Evolutionary conservation across 1,140 invertebrate species (phyloP).

Genomic region (Dendroctonus valens): DNA sequence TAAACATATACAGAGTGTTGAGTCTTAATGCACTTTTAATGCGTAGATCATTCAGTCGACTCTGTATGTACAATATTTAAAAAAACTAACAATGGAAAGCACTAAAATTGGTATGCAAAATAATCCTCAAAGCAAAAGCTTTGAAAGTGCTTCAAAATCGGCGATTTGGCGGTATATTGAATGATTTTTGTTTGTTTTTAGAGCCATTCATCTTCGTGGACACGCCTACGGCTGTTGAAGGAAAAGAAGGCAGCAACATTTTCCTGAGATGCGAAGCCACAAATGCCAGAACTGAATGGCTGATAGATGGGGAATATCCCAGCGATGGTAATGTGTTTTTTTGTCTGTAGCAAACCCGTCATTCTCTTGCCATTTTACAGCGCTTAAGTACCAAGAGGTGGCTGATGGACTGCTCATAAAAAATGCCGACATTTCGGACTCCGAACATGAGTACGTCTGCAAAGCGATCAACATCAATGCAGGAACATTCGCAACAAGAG

Average conservation of each 20-base stretch:
- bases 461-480: constrained; percentile 23
- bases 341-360: background rate
- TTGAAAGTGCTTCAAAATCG: too few species aligned
- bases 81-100: too few species aligned
- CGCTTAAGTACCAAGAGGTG: constrained; percentile 17
- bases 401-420: constrained; percentile 36
- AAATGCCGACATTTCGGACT: constrained; percentile 28
- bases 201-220: background rate
- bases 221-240: background rate
- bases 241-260: constrained; percentile 1
- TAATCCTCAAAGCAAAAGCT: too few species aligned
- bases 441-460: constrained; percentile 23
- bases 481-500: constrained; percentile 20
- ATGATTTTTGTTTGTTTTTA: constrained; percentile 3
- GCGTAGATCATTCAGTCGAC: too few species aligned
- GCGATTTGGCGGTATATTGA: background rate
- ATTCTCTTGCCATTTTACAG: constrained; percentile 17
- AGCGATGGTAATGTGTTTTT: constrained; percentile 10
- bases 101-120: too few species aligned
- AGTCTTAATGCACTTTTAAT: too few species aligned
- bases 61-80: too few species aligned
- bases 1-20: too few species aligned
- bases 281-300: background rate
- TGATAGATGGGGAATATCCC: constrained; percentile 2
- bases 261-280: constrained; percentile 6